Percentiles rank a stretch among this genome's conserved stretches.
Evolutionary conservation across 2,113 vertebrate genomes (phyloP).

Genomic region (Rhynchopsitta pachyrhyncha): DNA sequence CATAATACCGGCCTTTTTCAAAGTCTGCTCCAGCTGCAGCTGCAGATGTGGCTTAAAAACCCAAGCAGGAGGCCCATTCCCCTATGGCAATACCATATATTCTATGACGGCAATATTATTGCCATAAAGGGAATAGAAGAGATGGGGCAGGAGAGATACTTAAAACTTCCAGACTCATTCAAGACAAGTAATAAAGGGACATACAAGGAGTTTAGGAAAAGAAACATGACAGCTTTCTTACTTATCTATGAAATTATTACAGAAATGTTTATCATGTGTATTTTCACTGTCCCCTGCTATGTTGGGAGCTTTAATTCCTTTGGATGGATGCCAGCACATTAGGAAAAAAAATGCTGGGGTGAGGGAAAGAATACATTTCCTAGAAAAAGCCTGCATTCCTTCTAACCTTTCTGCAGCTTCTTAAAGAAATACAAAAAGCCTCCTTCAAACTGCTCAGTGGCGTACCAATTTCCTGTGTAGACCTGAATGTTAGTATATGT

Average conservation of each 20-base stretch:
- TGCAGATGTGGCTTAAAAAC: slow-evolving; percentile 54
- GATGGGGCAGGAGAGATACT: slow-evolving; percentile 23
- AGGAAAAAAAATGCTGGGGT: slow-evolving; percentile 8
- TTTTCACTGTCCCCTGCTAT: slow-evolving; percentile 23
- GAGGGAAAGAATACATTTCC: slow-evolving; percentile 53
- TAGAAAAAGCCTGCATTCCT: slow-evolving; percentile 44
- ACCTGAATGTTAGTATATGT: slow-evolving; percentile 62
- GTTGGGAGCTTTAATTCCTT: background rate
- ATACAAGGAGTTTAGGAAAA: background rate
- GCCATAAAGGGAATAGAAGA: slow-evolving; percentile 53
- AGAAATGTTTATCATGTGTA: slow-evolving; percentile 26
- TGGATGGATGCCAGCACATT: background rate
- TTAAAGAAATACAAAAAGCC: slow-evolving; percentile 70
- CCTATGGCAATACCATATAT: slow-evolving; percentile 45
- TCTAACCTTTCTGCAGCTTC: slow-evolving; percentile 62
- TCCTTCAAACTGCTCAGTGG: slow-evolving; percentile 67
- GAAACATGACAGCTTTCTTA: background rate
- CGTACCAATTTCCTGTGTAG: slow-evolving; percentile 71
- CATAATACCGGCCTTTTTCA: background rate
- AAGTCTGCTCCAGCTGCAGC: slow-evolving; percentile 58
- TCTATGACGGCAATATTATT: slow-evolving; percentile 16
- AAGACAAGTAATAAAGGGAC: background rate
- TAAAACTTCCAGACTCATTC: slow-evolving; percentile 23
- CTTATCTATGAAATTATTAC: slow-evolving; percentile 16
- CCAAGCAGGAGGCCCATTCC: slow-evolving; percentile 34